A percentile compares a stretch with the other conserved stretches of the same genome.
These are phyloP conservation scores for Drosophila prolongata DNA, from an alignment of 2,888 invertebrate species.

Conservation along the genomic window DNA sequence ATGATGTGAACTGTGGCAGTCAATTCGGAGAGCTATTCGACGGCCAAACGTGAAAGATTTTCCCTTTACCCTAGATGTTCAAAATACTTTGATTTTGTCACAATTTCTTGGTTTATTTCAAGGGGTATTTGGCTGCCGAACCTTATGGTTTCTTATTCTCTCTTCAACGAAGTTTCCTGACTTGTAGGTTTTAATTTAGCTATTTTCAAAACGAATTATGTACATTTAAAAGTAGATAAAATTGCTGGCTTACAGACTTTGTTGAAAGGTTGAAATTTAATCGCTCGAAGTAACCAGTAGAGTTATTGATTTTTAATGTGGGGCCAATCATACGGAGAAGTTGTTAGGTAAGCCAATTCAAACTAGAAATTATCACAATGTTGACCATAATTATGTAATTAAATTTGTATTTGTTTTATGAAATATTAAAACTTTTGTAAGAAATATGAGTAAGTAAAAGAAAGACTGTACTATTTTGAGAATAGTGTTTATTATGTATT, in stretches of 20 bases:
- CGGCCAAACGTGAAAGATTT: slow-evolving; percentile 7
- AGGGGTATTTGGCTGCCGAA: slow-evolving; percentile 1
- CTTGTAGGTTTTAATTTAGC: slow-evolving; percentile 51
- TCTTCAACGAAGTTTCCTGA: not conserved
- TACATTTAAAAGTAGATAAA: slow-evolving; percentile 55
- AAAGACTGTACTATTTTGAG: no score
- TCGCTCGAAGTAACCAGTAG: not conserved
- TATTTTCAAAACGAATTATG: slow-evolving; percentile 68
- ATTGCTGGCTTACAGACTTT: slow-evolving; percentile 18
- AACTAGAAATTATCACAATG: not conserved
- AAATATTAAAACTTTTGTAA: no score
- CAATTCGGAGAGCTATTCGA: slow-evolving; percentile 28
- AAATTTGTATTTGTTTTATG: not conserved
- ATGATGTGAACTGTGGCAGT: slow-evolving; percentile 69
- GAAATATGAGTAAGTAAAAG: no score
- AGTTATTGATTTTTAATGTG: slow-evolving; percentile 14
- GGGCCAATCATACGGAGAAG: not conserved
- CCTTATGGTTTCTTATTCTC: no score
- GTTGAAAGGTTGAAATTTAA: slow-evolving; percentile 26
- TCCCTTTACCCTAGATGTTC: slow-evolving; percentile 2
- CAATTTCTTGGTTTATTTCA: accelerated
- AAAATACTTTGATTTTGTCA: not conserved
- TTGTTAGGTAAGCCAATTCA: not conserved
- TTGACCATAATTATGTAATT: not conserved
- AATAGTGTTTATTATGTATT: no score